phyloP scores from a whole-genome alignment of 2,888 invertebrate genomes.

The Apamea anceps region DNA sequence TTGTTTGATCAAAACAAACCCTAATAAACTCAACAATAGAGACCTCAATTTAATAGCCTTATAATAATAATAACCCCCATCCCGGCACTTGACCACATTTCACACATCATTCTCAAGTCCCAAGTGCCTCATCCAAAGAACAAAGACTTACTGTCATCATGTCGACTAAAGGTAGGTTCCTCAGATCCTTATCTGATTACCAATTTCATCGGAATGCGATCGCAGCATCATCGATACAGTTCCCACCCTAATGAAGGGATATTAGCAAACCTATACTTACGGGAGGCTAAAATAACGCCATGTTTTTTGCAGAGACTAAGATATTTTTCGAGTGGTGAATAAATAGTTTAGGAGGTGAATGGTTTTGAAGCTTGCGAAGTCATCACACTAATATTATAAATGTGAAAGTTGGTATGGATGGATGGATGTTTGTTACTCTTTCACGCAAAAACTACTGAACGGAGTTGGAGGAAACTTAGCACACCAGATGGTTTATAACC shows the following conservation, averaged over 20 bases:
- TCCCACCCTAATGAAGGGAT: conserved; percentile 81
- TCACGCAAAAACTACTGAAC: too few relatives aligned
- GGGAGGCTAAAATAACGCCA: conserved; percentile 72
- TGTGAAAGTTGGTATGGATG: too few relatives aligned
- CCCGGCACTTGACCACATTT: conserved; percentile 24
- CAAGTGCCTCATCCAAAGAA: conserved; percentile 72
- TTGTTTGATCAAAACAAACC: conserved; percentile 18
- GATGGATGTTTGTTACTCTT: too few relatives aligned
- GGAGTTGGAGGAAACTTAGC: too few relatives aligned
- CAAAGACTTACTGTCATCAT: conserved; percentile 64
- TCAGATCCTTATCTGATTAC: conserved; percentile 86
- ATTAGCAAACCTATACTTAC: conserved; percentile 79
- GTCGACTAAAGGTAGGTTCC: conserved; percentile 29
- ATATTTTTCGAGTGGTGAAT: conserved; percentile 54
- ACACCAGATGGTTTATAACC: too few relatives aligned
- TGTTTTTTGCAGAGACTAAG: conserved; percentile 59
- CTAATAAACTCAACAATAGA: conserved; percentile 46
- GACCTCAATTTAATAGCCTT: conserved; percentile 35
- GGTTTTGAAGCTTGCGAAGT: neutral
- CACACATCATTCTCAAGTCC: conserved; percentile 46
- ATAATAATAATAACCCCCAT: conserved; percentile 13
- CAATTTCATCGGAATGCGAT: conserved; percentile 88
- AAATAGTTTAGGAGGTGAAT: conserved; percentile 46
- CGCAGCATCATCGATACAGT: conserved; percentile 80
- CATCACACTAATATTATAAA: neutral